Base-by-base conservation (phyloP, 2,888 invertebrate species). In the Liodrosophila aerea region DNA sequence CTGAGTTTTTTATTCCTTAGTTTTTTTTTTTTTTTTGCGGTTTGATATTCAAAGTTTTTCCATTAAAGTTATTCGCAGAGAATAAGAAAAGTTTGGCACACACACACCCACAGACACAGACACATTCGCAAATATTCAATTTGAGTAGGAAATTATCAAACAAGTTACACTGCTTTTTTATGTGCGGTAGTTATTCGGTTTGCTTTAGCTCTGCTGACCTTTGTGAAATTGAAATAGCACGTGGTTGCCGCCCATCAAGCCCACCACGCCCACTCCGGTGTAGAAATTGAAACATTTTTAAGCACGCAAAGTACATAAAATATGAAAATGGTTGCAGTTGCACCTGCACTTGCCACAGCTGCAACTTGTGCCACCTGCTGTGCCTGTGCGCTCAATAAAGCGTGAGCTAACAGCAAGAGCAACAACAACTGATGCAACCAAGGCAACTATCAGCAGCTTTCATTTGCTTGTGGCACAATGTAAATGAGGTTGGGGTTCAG, bases 301-400 rank as follows among this genome's bases (percentile, higher is more conserved):
- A 73, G 78, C 82, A 84, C 76, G 84, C 84, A 83, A 81, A 83
- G 81, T 73, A 75, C 75, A 80, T 83, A 77, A 80, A 80, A 73
- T 73, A 73, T 81, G 68, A 75, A 76, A 76, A 82, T 60, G 63
- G 33, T 72, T 72, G 67, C 71, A 57, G 60, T 63, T 59, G 62
- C 61, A 70, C 29, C 46, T 43, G 66, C 49, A 61, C 37, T 27
- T n/a, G 43, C 34, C 8, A 33, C 49, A 54, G 57, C 57, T 40
- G 53, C 59, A 50, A 56, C 12, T 18, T 34, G 15, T 45, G 31
- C 34, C 74, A 68, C 59, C 68, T 72, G 65, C 40, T 58, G 49
- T 59, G 37, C 33, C 52, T 16, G 30, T 45, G 52, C n/a, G 13
- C 12, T 11, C 13, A 13, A 15, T 18, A 22, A 31, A 47, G 13